These are phyloP conservation scores for Brevimyrus niger DNA, from an alignment of 2,113 vertebrate species.

Conservation along the genomic window DNA sequence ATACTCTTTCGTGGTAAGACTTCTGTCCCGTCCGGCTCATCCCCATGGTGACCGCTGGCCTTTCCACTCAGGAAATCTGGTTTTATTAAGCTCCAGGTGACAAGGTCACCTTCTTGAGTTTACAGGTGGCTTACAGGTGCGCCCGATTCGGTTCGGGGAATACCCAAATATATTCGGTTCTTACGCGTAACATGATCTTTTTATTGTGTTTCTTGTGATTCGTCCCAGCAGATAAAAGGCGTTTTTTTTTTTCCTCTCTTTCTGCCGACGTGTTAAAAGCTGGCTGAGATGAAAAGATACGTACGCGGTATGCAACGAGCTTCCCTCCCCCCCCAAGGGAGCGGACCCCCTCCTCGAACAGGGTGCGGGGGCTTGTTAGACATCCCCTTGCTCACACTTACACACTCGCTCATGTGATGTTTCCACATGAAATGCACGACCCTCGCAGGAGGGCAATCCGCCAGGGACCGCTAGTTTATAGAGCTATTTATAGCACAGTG, in stretches of 20 bases:
- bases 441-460: background rate
- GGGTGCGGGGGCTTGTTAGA: background rate
- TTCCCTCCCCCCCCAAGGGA: background rate
- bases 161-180: constrained; percentile 26
- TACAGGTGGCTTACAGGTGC: constrained; percentile 21
- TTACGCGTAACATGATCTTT: constrained; percentile 18
- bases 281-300: background rate
- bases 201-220: constrained; percentile 20
- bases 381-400: background rate
- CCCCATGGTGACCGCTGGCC: background rate
- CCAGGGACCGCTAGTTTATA: background rate
- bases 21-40: background rate
- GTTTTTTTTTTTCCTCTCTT: constrained; percentile 10
- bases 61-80: background rate
- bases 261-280: constrained; percentile 10
- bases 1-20: constrained; percentile 86
- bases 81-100: background rate
- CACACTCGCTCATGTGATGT: background rate
- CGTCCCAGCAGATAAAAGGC: constrained; percentile 5
- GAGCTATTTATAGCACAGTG: background rate
- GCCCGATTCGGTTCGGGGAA: background rate
- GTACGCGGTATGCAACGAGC: background rate
- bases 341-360: background rate
- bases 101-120: constrained; percentile 21
- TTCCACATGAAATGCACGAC: background rate